These are phyloP conservation scores for Penelope pileata DNA, from an alignment of 2,113 vertebrate genomes.

Conservation along the genomic window DNA sequence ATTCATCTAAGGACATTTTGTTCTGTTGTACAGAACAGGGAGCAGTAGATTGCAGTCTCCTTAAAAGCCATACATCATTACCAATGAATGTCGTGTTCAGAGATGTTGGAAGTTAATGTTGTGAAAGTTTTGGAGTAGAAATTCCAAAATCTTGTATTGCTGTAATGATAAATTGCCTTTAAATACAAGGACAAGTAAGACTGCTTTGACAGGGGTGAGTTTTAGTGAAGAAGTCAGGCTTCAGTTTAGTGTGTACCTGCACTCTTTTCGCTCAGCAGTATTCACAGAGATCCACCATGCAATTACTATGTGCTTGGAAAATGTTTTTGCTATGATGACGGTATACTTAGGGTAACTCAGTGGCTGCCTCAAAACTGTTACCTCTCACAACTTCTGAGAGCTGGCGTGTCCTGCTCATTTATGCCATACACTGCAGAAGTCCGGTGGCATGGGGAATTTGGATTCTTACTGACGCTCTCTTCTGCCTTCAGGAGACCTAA, in stretches of 20 bases:
- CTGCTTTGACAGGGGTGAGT: neutral
- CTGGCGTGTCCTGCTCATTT: neutral
- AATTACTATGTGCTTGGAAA: neutral
- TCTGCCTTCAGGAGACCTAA: neutral
- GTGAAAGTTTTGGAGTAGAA: neutral
- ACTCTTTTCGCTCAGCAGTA: neutral
- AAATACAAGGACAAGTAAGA: neutral
- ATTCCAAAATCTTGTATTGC: neutral
- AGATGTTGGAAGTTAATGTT: neutral
- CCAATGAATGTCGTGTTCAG: neutral
- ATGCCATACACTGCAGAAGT: neutral
- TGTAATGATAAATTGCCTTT: neutral
- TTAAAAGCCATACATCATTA: neutral
- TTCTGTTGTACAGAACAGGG: constrained; percentile 10
- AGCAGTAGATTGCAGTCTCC: neutral
- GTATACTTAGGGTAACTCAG: constrained; percentile 5
- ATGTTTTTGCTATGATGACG: constrained; percentile 7
- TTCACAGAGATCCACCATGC: neutral
- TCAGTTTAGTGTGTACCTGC: neutral
- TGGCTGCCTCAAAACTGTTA: neutral
- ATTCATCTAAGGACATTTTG: constrained; percentile 6
- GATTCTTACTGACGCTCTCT: neutral
- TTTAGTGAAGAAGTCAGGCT: neutral
- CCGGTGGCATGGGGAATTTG: neutral
- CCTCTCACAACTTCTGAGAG: neutral